Base-by-base conservation (phyloP, 2,113 vertebrate species). In the Onychostruthus taczanowskii region DNA sequence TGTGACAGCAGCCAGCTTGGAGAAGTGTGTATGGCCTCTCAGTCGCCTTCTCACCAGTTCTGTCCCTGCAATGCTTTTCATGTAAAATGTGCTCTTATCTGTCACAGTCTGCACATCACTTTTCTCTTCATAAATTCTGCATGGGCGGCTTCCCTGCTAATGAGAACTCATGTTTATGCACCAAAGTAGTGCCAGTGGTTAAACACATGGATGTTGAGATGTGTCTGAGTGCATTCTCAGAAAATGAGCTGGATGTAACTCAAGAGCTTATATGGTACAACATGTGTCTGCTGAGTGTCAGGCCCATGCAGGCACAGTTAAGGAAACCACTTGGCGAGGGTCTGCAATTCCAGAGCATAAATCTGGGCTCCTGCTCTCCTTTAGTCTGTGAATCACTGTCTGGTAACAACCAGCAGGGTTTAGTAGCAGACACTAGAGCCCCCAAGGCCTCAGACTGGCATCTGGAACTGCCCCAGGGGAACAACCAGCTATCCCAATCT, bases 381-480 rank as follows among this genome's bases (percentile, higher is more conserved):
- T 90, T 53, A 72, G 75, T 44, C 61, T 30, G 16, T 81, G 83
- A 93, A 69, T 89, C 87, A 88, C 53, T 20, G 43, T 77, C 78
- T 91, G 75, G 31, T 75, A 21, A 88, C 26, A 28, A 59, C 39
- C 84, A 69, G 44, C n/a, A 49, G 27, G 24, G n/a, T 44, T 89
- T 77, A 16, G 37, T 10, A 47, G 39, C 18, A 87, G 75, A 69
- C 0, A 0, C 55, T 80, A 6, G 39, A 73, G 47, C 12, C 62
- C 33, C 20, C 28, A 44, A 39, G 24, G 66, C 37, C 44, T 59
- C 62, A 84, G 53, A 21, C 28, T 83, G 68, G 56, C 61, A 81
- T 37, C 56, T 74, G 77, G 46, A 73, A 28, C 70, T 41, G 55
- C 35, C 53, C 35, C 13, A 23, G 26, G 20, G 39, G 59, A 90